phyloP scores from a whole-genome alignment of 2,888 invertebrate species.

The Achlya flavicornis region DNA sequence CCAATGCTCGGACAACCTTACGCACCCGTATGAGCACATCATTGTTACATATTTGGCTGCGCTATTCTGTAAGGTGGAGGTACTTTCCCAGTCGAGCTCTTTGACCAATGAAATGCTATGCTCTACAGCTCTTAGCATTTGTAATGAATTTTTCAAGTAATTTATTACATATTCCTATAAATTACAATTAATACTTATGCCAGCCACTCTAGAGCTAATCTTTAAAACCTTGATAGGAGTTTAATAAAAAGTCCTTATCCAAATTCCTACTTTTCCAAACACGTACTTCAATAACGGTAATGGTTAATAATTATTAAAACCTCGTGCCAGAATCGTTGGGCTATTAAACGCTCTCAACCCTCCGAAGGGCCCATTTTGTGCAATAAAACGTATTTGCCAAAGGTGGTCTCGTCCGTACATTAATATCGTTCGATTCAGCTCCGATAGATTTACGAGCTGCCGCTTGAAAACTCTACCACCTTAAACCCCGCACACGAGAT shows the following conservation, averaged over 20 bases:
- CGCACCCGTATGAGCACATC: too few relatives aligned
- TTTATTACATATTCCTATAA: too few relatives aligned
- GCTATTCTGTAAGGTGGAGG: too few relatives aligned
- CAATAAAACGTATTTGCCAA: conserved; percentile 37
- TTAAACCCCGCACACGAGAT: conserved; percentile 36
- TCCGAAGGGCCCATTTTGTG: conserved; percentile 32
- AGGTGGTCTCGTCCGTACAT: conserved; percentile 35
- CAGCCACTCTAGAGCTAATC: too few relatives aligned
- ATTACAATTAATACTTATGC: too few relatives aligned
- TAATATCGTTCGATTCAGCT: conserved; percentile 45
- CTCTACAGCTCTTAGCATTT: too few relatives aligned
- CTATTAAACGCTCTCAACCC: conserved; percentile 23
- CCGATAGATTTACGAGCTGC: conserved; percentile 47
- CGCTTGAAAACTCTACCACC: conserved; percentile 48
- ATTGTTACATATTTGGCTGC: too few relatives aligned
- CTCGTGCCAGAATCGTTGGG: conserved; percentile 22
- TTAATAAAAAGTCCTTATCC: conserved; percentile 21
- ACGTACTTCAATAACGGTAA: conserved; percentile 36
- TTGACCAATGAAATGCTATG: too few relatives aligned
- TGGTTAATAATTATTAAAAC: conserved; percentile 29
- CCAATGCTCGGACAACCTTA: too few relatives aligned
- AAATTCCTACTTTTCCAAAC: conserved; percentile 18
- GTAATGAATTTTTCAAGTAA: too few relatives aligned
- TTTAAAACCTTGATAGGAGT: too few relatives aligned
- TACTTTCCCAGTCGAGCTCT: too few relatives aligned